phyloP scores from a whole-genome alignment of 2,888 invertebrate species.

The Athalia cordata region DNA sequence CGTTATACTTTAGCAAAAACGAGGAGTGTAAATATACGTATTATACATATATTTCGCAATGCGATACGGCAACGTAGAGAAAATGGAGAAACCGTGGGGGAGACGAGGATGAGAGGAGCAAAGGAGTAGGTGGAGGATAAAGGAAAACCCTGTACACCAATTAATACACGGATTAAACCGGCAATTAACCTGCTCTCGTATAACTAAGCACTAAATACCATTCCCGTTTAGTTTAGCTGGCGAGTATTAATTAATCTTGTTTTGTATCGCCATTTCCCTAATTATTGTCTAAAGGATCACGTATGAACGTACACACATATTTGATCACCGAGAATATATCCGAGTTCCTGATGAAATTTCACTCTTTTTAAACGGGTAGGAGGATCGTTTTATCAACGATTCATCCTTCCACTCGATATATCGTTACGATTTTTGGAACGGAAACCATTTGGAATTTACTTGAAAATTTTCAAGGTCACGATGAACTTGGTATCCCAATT shows the following conservation, averaged over 20 bases:
- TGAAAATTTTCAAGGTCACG: no score
- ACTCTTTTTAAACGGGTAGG: neutral
- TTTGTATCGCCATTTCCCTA: neutral
- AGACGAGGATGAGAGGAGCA: neutral
- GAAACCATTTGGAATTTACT: no score
- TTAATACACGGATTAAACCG: constrained; percentile 61
- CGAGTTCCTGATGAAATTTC: neutral
- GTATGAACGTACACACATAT: no score
- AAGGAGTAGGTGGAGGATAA: neutral
- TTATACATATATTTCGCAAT: no score
- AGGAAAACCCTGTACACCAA: constrained; percentile 47
- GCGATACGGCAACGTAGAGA: no score
- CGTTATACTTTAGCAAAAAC: no score
- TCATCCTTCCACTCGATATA: no score
- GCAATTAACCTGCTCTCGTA: constrained; percentile 46
- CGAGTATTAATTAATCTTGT: constrained; percentile 30
- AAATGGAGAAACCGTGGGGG: neutral
- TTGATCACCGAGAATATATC: no score
- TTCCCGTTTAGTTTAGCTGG: constrained; percentile 6
- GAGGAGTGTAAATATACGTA: no score
- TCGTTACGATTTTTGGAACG: neutral
- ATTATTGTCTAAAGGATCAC: neutral
- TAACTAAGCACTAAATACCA: constrained; percentile 43
- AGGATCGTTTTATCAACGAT: no score
- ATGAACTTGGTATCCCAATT: no score